Conservation (phyloP, 2,797 vertebrate species). For the Petrocephalus schoutedeni region DNA sequence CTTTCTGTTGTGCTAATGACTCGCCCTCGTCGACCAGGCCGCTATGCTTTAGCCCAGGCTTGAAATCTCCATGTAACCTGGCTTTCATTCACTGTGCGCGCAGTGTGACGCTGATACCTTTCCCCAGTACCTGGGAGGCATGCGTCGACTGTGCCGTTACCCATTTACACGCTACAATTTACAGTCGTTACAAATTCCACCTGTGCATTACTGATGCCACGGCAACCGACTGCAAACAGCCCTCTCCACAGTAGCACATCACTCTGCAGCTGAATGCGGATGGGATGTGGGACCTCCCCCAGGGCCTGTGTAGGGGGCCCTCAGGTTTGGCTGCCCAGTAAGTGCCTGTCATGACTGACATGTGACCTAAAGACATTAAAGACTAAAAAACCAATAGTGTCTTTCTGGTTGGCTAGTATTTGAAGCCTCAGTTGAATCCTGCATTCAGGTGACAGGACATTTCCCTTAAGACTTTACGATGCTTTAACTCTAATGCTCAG, state of each 20-base stretch:
- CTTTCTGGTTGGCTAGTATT: background rate
- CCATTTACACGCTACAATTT: background rate
- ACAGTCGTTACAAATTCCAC: background rate
- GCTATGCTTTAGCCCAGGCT: background rate
- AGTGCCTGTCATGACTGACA: background rate
- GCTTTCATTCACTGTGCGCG: background rate
- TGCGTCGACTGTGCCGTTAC: background rate
- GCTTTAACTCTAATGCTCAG: background rate
- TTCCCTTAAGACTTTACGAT: background rate
- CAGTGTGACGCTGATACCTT: background rate
- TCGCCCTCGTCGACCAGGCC: conserved; percentile 17
- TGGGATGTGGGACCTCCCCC: background rate
- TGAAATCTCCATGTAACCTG: background rate
- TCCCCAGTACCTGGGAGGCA: background rate
- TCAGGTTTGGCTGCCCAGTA: background rate
- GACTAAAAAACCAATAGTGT: background rate
- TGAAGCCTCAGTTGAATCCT: background rate
- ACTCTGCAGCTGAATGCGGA: background rate
- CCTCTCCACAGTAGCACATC: background rate
- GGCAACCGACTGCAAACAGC: background rate
- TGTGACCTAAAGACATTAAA: background rate
- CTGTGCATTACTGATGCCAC: background rate
- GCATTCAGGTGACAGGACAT: background rate
- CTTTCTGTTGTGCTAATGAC: conserved; percentile 28
- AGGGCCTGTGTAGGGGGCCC: background rate